A percentile compares a stretch with the other conserved stretches of the same genome.
Evolutionary conservation across 2,888 invertebrate genomes (phyloP).

Genomic region (Proisotoma minuta): DNA sequence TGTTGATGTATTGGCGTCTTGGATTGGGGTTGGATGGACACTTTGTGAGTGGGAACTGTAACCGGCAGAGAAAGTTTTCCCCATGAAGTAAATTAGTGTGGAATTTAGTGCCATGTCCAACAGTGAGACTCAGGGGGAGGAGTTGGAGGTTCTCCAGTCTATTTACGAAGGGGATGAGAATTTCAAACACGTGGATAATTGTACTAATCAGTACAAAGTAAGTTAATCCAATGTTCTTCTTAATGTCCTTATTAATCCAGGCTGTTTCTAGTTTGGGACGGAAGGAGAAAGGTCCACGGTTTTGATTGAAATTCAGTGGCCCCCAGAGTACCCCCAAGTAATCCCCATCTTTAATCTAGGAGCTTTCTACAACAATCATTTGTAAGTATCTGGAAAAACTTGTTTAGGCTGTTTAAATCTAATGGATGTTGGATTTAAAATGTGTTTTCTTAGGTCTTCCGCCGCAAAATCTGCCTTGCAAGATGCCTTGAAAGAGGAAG

Average conservation of each 20-base stretch:
- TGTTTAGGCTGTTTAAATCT: no score
- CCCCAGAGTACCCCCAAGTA: conserved; percentile 75
- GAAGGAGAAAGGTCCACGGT: conserved; percentile 74
- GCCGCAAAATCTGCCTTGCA: conserved; percentile 67
- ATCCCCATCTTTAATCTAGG: conserved; percentile 78
- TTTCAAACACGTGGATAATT: conserved; percentile 73
- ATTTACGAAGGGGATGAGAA: conserved; percentile 90
- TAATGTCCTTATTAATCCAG: neutral
- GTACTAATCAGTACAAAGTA: conserved; percentile 88
- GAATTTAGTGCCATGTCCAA: neutral
- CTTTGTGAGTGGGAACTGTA: neutral
- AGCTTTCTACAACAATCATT: conserved; percentile 85
- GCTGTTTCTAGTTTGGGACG: conserved; percentile 66
- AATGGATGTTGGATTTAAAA: neutral
- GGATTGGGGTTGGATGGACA: no score
- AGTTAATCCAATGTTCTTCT: conserved; percentile 21
- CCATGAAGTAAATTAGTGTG: no score
- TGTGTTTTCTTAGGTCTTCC: conserved; percentile 58
- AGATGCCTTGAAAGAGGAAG: conserved; percentile 62
- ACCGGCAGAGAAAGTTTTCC: neutral
- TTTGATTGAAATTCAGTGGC: conserved; percentile 82
- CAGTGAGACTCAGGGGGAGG: conserved; percentile 71
- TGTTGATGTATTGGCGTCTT: no score
- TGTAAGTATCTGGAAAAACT: conserved; percentile 63
- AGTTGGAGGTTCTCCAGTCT: conserved; percentile 81